Evolutionary conservation across 2,888 invertebrate genomes (phyloP).

Genomic region (Hemistola chrysoprasaria): DNA sequence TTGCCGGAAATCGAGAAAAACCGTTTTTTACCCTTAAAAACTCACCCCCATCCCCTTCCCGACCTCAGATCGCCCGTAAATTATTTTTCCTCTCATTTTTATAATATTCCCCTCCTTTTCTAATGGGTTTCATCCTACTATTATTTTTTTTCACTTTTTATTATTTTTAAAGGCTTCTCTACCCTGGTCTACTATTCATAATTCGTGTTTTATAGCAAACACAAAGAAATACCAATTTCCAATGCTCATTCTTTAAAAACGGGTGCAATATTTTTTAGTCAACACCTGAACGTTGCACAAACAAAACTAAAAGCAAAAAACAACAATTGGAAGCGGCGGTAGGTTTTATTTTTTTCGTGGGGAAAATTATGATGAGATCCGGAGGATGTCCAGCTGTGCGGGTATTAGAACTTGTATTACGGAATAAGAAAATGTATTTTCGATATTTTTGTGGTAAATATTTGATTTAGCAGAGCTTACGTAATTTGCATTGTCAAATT

Average conservation of each 20-base stretch:
- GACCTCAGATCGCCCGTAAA: too few relatives aligned
- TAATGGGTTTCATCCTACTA: too few relatives aligned
- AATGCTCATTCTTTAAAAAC: conserved; percentile 46
- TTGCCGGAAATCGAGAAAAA: too few relatives aligned
- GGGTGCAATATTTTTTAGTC: conserved; percentile 53
- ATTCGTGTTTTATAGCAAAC: conserved; percentile 12
- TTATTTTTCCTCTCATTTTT: too few relatives aligned
- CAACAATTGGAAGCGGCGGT: conserved; percentile 34
- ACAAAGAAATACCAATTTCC: conserved; percentile 33
- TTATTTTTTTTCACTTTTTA: too few relatives aligned
- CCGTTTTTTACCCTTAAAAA: too few relatives aligned
- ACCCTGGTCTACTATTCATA: too few relatives aligned
- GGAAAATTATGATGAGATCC: conserved; percentile 47
- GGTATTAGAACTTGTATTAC: conserved; percentile 3
- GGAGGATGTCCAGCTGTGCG: conserved; percentile 29
- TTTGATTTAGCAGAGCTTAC: too few relatives aligned
- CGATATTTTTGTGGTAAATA: neutral
- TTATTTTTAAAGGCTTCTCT: too few relatives aligned
- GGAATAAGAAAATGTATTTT: neutral
- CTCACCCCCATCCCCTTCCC: too few relatives aligned
- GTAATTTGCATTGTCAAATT: too few relatives aligned
- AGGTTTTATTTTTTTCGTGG: conserved; percentile 40
- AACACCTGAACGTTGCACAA: conserved; percentile 50
- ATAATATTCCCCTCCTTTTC: too few relatives aligned
- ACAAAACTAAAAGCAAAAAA: conserved; percentile 42